A percentile compares a stretch with the other conserved stretches of the same genome.
phyloP scores from a whole-genome alignment of 2,113 vertebrate genomes.

The Hemiscyllium ocellatum region DNA sequence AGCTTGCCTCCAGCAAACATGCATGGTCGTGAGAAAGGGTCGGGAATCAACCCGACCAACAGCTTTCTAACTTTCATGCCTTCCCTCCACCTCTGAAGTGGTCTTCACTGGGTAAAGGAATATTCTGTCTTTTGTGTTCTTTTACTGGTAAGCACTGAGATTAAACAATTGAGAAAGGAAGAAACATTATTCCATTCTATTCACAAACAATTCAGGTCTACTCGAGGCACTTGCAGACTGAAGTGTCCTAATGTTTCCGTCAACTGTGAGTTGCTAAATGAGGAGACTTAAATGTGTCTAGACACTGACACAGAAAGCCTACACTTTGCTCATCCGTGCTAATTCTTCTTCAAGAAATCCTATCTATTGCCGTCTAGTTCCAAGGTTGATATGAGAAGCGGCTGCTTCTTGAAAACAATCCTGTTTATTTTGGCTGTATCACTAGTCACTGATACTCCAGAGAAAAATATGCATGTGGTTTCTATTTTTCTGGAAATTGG shows the following conservation, averaged over 20 bases:
- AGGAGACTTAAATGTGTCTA: constrained; percentile 22
- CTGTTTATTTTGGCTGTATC: constrained; percentile 9
- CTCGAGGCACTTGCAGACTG: neutral
- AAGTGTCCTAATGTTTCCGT: constrained; percentile 8
- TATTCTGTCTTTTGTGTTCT: neutral
- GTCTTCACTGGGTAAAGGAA: neutral
- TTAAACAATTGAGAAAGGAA: neutral
- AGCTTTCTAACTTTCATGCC: neutral
- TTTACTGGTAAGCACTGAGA: neutral
- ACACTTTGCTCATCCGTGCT: neutral
- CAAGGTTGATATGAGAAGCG: constrained; percentile 23
- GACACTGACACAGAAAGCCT: constrained; percentile 1
- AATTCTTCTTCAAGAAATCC: neutral
- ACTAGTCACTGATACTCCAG: neutral
- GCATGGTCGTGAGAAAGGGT: neutral
- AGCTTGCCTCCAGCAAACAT: neutral
- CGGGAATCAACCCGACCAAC: neutral
- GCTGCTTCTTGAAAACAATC: neutral
- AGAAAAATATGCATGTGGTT: neutral
- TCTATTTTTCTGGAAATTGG: neutral
- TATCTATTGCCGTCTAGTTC: neutral
- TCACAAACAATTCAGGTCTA: neutral
- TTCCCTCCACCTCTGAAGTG: neutral
- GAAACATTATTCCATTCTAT: constrained; percentile 6
- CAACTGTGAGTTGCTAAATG: neutral